Percentiles rank a stretch among this genome's conserved stretches.
Evolutionary conservation across 2,113 vertebrate species (phyloP).

Genomic region (Pterocles gutturalis): DNA sequence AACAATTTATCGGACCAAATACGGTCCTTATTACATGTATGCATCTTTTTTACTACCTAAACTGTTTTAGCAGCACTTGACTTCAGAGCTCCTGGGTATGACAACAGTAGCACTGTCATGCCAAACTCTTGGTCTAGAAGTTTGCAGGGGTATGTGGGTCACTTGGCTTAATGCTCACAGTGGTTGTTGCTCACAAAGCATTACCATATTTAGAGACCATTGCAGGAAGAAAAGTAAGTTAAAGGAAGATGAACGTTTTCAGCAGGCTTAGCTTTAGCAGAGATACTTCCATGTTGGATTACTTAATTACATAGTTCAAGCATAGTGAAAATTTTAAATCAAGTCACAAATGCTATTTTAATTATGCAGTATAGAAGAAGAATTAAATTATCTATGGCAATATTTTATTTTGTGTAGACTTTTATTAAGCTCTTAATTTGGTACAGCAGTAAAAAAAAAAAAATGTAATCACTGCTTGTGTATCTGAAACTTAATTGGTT

Average conservation of each 20-base stretch:
- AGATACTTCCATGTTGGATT: not conserved
- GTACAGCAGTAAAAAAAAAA: not conserved
- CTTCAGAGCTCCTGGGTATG: conserved; percentile 82
- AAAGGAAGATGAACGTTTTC: not conserved
- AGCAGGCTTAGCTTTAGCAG: not conserved
- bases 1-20: not conserved
- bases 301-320: not conserved
- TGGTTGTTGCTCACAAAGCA: conserved; percentile 83
- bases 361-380: not conserved
- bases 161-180: conserved; percentile 83
- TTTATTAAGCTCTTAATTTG: not conserved
- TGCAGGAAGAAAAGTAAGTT: conserved; percentile 49
- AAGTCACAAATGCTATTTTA: not conserved
- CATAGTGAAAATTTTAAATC: not conserved
- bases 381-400: not conserved
- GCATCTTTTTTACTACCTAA: not conserved
- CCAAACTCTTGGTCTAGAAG: conserved; percentile 80
- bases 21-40: not conserved
- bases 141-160: conserved; percentile 85
- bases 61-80: not conserved
- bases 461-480: not conserved
- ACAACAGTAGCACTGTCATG: conserved; percentile 87
- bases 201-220: conserved; percentile 86
- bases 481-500: not conserved
- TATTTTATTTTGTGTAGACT: not conserved